These are phyloP conservation scores for Xestia xanthographa DNA, from an alignment of 2,888 invertebrate genomes.

Conservation along the genomic window DNA sequence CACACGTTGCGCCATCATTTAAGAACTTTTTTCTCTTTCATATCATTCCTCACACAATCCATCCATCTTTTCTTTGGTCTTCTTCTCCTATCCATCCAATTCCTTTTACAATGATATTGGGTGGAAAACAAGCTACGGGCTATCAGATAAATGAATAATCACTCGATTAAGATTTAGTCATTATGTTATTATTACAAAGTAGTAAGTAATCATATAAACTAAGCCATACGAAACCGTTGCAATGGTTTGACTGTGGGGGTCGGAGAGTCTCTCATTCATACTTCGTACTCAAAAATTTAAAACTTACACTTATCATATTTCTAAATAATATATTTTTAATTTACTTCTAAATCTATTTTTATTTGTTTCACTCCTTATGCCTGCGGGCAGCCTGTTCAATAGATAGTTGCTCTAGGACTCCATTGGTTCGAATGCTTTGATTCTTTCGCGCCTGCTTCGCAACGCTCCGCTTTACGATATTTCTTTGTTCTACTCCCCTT, in stretches of 20 bases:
- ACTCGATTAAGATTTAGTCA: too few relatives aligned
- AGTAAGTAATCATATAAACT: too few relatives aligned
- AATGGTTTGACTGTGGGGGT: too few relatives aligned
- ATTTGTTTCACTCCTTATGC: too few relatives aligned
- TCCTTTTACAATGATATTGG: background rate
- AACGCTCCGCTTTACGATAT: background rate
- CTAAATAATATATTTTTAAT: too few relatives aligned
- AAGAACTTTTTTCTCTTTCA: background rate
- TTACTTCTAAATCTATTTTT: too few relatives aligned
- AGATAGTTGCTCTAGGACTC: background rate
- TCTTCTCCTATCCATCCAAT: background rate
- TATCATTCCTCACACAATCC: background rate
- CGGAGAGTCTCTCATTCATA: too few relatives aligned
- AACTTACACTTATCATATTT: too few relatives aligned
- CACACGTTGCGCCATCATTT: background rate
- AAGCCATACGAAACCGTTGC: too few relatives aligned
- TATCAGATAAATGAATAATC: background rate
- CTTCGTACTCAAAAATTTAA: too few relatives aligned
- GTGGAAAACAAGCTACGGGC: background rate
- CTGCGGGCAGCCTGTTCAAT: too few relatives aligned
- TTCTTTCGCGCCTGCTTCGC: background rate
- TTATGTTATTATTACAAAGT: too few relatives aligned
- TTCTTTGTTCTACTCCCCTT: background rate
- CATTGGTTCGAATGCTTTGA: background rate
- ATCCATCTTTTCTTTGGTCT: background rate